Conservation (phyloP, 2,113 vertebrate genomes). For the Octodon degus region DNA sequence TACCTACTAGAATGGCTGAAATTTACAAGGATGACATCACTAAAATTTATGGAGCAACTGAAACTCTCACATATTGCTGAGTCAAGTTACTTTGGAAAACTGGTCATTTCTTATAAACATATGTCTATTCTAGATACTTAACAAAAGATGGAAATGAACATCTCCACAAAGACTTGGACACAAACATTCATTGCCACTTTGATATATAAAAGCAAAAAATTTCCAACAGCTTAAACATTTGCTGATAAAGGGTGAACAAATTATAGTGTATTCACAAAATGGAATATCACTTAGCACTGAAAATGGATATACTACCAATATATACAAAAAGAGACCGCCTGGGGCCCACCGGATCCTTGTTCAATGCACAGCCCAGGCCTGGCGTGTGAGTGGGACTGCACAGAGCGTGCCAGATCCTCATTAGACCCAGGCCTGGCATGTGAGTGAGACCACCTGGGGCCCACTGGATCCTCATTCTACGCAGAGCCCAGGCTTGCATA, state of each 20-base stretch:
- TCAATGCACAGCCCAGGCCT: too few species aligned
- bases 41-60: neutral
- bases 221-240: neutral
- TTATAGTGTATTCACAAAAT: neutral
- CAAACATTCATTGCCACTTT: neutral
- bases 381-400: too few species aligned
- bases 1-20: neutral
- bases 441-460: too few species aligned
- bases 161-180: neutral
- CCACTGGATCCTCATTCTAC: too few species aligned
- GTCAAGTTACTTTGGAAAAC: neutral
- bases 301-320: neutral
- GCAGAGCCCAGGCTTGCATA: too few species aligned
- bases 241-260: neutral
- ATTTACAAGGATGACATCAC: neutral
- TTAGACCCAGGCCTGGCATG: too few species aligned
- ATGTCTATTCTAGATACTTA: neutral
- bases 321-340: neutral
- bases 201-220: neutral
- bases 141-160: neutral
- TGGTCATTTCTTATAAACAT: neutral
- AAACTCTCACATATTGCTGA: neutral
- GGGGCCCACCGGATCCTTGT: too few species aligned
- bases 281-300: neutral
- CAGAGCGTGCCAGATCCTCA: too few species aligned